Evolutionary conservation across 2,113 vertebrate species (phyloP).

Genomic region (Aldabrachelys gigantea): DNA sequence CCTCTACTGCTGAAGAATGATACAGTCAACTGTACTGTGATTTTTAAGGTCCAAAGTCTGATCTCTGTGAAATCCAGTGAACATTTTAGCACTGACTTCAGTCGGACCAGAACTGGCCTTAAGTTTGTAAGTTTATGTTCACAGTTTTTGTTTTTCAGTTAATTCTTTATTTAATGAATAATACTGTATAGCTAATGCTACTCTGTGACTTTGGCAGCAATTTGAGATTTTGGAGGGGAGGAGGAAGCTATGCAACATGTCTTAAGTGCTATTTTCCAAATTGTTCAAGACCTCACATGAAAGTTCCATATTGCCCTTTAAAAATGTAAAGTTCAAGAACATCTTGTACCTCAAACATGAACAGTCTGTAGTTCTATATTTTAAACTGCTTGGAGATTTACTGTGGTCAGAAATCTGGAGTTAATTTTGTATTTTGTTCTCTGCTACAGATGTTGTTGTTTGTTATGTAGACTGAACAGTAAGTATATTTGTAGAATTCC

Average conservation of each 20-base stretch:
- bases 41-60: conserved; percentile 14
- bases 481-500: conserved; percentile 5
- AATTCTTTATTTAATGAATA: conserved; percentile 31
- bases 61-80: not conserved
- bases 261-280: not conserved
- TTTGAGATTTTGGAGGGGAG: conserved; percentile 41
- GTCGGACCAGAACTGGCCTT: not conserved
- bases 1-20: not conserved
- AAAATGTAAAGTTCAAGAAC: conserved; percentile 68
- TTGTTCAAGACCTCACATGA: conserved; percentile 26
- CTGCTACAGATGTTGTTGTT: conserved; percentile 23
- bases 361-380: conserved; percentile 61
- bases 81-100: not conserved
- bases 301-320: conserved; percentile 67
- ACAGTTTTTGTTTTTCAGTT: conserved; percentile 8
- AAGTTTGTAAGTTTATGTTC: not conserved
- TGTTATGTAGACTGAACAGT: conserved; percentile 38
- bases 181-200: not conserved
- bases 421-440: conserved; percentile 41
- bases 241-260: conserved; percentile 51
- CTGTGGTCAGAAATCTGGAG: conserved; percentile 55
- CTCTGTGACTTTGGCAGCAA: conserved; percentile 36
- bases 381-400: conserved; percentile 33
- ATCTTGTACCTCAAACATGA: conserved; percentile 65
- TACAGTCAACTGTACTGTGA: not conserved